Conservation (phyloP, 2,113 vertebrate genomes). For the Lophochroa leadbeateri region DNA sequence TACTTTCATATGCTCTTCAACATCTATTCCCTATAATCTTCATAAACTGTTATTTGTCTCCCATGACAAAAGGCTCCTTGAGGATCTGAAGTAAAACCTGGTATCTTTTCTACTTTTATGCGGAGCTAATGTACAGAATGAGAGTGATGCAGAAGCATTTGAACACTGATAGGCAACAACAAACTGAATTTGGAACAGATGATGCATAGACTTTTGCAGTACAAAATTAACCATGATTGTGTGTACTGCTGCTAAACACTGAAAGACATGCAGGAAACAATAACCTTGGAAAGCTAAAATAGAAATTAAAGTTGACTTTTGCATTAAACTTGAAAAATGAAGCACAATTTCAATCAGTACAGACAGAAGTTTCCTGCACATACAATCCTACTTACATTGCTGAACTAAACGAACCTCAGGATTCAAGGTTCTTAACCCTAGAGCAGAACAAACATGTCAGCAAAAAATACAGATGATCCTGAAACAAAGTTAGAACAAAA, state of each 20-base stretch:
- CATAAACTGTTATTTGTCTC: neutral
- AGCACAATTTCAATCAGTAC: neutral
- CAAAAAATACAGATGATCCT: neutral
- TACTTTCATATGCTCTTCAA: neutral
- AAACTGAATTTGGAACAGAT: neutral
- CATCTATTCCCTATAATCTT: neutral
- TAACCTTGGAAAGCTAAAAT: neutral
- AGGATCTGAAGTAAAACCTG: neutral
- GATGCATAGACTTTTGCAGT: neutral
- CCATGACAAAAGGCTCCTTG: neutral
- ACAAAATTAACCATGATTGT: neutral
- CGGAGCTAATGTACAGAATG: neutral
- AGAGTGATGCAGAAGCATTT: neutral
- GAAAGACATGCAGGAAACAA: neutral
- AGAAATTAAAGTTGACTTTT: neutral
- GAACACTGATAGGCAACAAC: neutral
- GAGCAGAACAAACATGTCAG: neutral
- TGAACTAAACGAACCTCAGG: neutral
- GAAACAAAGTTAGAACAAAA: neutral
- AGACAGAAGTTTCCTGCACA: neutral
- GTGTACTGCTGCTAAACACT: neutral
- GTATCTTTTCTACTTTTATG: neutral
- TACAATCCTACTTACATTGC: neutral
- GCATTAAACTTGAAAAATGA: neutral
- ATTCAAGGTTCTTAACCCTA: neutral